Percentiles rank a stretch among this genome's conserved stretches.
Conservation (phyloP, 1,140 invertebrate genomes). For the Elysia chlorotica region DNA sequence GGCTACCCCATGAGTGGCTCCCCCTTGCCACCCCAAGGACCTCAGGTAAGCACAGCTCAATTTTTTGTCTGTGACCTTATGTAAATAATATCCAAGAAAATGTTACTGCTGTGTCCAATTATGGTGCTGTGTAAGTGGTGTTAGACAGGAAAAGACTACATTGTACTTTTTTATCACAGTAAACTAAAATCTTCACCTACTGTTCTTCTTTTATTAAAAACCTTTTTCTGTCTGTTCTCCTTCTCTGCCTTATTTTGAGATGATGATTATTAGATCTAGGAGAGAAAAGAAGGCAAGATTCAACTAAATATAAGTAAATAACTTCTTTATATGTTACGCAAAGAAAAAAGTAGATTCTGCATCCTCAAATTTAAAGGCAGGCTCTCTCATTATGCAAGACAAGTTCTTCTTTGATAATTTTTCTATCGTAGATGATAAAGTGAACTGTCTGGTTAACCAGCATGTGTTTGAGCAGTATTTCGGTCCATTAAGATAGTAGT, state of each 20-base stretch:
- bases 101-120: background rate
- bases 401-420: background rate
- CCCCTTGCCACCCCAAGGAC: constrained; percentile 51
- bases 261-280: background rate
- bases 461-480: no score
- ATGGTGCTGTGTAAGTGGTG: background rate
- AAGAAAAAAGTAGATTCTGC: no score
- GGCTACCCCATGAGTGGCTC: constrained; percentile 49
- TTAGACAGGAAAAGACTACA: background rate
- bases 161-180: background rate
- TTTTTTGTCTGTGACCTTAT: background rate
- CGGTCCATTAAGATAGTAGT: no score
- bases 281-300: no score
- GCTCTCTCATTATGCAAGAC: no score
- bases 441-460: no score
- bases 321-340: background rate
- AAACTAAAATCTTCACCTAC: no score
- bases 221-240: background rate
- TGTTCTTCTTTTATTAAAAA: background rate
- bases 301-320: background rate
- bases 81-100: no score
- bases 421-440: background rate
- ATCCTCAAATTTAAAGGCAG: no score
- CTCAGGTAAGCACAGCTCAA: constrained; percentile 38
- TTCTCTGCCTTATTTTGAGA: background rate